Base-by-base conservation (phyloP, 2,113 vertebrate species). In the Antechinus flavipes region DNA sequence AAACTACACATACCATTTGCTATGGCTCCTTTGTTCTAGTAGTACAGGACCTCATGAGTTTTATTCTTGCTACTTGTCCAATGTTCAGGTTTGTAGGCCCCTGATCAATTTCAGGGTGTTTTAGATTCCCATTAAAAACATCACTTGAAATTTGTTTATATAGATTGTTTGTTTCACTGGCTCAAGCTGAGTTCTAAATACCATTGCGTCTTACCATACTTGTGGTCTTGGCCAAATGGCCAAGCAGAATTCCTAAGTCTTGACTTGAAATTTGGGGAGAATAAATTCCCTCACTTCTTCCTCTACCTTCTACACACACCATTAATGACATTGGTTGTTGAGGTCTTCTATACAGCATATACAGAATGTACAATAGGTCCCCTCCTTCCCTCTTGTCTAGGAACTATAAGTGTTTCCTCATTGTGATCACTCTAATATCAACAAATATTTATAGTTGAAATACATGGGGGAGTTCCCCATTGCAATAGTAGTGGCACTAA, bases 401-500 rank as follows among this genome's bases (percentile, higher is more conserved):
- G 97, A 96, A 97, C 92, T 93, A 97, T 93, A 61, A 95, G 56
- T 26, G 49, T 97, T 96, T 98, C 68, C 97, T 97, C 96, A 94
- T 95, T 94, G 90, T 96, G 96, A 95, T 91, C 96, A 94, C 93
- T 94, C 97, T 91, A 19, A 91, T 95, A 96, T 97, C 96, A 96
- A 97, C 91, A 97, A 97, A 97, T 96, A 97, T 96, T 96, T 97
- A 97, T 91, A 97, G 91, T 94, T 0, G 92, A 97, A 89, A 91
- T 56, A 50, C 84, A 58, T 92, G 49, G 61, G 91, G 92, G 97
- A 90, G n/a, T 93, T 54, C 52, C 92, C 90, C 94, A 7, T 95
- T 97, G 93, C 93, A 97, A 93, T 98, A 98, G 98, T 97, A 98
- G 97, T 97, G 76, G 47, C 98, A 98, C 97, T 97, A 96, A 97